Evolutionary conservation across 2,113 vertebrate species (phyloP).

Genomic region (Cepphus grylle): DNA sequence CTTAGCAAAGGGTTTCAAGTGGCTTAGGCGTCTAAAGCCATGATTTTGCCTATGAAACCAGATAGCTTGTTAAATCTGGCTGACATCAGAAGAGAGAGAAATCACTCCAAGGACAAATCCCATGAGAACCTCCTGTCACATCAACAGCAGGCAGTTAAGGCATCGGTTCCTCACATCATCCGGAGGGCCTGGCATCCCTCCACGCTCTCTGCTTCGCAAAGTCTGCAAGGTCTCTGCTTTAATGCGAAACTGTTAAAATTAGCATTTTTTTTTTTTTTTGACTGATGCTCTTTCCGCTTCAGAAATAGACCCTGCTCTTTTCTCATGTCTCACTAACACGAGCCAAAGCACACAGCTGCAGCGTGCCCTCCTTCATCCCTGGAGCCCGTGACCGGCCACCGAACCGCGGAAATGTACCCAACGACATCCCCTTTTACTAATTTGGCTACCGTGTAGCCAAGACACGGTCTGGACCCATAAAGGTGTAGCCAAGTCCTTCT

Average conservation of each 20-base stretch:
- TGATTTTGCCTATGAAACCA: neutral
- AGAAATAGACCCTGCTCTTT: neutral
- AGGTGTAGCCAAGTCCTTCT: neutral
- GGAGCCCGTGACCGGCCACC: neutral
- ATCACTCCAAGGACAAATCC: neutral
- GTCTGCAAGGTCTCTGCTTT: neutral
- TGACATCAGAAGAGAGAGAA: neutral
- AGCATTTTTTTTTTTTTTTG: neutral
- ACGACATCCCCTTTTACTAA: no score
- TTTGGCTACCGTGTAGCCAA: neutral
- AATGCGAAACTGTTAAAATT: neutral
- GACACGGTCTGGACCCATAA: neutral
- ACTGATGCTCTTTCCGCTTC: neutral
- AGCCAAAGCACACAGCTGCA: neutral
- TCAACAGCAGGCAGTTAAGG: neutral
- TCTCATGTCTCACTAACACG: rapidly evolving
- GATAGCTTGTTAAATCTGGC: neutral
- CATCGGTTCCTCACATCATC: neutral
- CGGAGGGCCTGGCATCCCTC: neutral
- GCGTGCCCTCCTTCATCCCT: neutral
- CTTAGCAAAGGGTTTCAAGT: neutral
- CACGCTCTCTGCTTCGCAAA: neutral
- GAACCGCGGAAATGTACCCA: rapidly evolving
- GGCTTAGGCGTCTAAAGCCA: neutral
- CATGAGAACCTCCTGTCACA: neutral